phyloP scores from a whole-genome alignment of 1,140 invertebrate genomes.

The Drosophila lacertosa region DNA sequence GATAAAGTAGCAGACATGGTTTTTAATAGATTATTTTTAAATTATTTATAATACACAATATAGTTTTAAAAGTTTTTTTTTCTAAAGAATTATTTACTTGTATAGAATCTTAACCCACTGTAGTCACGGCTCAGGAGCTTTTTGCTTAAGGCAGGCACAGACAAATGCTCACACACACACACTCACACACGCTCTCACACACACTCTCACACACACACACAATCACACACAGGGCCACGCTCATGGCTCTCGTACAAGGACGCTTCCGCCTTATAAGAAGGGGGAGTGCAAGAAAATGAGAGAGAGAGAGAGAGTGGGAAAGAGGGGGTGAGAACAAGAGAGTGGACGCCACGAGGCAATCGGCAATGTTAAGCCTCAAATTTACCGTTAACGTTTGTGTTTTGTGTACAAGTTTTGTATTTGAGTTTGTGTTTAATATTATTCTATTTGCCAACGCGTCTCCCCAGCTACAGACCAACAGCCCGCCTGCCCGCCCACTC shows the following conservation, averaged over 20 bases:
- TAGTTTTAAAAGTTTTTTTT: too few relatives aligned
- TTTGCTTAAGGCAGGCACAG: conserved; percentile 33
- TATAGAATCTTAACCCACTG: conserved; percentile 3
- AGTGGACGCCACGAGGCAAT: conserved; percentile 39
- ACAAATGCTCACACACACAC: conserved; percentile 2
- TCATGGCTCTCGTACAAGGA: conserved; percentile 64
- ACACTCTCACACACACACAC: background rate
- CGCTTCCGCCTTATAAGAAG: conserved; percentile 59
- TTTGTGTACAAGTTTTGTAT: conserved; percentile 38
- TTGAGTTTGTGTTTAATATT: conserved; percentile 69
- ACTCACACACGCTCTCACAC: conserved; percentile 13
- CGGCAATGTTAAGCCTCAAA: conserved; percentile 65
- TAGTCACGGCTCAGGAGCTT: conserved; percentile 23
- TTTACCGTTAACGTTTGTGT: conserved; percentile 67
- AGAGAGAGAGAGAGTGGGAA: background rate
- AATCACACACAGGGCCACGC: conserved; percentile 33
- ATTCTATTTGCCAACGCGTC: conserved; percentile 63
- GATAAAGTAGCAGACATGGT: conserved; percentile 4
- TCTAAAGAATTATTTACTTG: background rate
- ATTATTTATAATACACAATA: too few relatives aligned
- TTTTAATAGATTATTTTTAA: too few relatives aligned
- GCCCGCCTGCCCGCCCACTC: too few relatives aligned
- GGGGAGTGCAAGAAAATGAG: background rate
- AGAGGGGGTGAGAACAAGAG: conserved; percentile 1
- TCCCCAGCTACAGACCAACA: conserved; percentile 34